Percentiles rank a stretch among this genome's conserved stretches.
Evolutionary conservation across 2,797 vertebrate genomes (phyloP).

Genomic region (Hypotaenidia philippensis): DNA sequence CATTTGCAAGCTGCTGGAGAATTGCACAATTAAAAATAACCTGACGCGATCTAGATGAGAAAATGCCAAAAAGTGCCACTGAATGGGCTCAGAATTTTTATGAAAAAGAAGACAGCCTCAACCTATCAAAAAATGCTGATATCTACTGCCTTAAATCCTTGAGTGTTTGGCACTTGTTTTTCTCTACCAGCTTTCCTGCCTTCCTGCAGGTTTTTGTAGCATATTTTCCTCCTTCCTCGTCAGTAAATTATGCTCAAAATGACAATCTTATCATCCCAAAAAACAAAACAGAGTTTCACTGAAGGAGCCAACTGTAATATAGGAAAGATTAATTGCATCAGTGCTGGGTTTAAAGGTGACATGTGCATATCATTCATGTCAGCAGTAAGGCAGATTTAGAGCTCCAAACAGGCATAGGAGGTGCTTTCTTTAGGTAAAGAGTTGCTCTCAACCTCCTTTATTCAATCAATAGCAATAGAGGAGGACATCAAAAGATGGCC

Average conservation of each 20-base stretch:
- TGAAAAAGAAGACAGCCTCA: background rate
- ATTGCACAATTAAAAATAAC: constrained; percentile 53
- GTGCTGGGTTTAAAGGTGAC: background rate
- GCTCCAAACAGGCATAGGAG: background rate
- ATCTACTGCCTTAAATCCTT: background rate
- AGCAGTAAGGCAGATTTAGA: background rate
- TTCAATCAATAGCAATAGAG: background rate
- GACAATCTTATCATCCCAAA: background rate
- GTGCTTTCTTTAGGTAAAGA: background rate
- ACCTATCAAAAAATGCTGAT: background rate
- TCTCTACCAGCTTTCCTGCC: background rate
- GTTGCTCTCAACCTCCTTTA: background rate
- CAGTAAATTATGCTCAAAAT: background rate
- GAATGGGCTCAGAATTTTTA: background rate
- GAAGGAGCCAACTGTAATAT: background rate
- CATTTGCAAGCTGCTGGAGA: constrained; percentile 14
- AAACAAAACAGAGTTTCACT: background rate
- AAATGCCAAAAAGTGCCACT: constrained; percentile 4
- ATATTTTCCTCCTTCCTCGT: background rate
- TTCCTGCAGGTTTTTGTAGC: background rate
- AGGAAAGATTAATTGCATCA: background rate
- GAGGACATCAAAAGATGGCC: background rate
- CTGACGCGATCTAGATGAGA: background rate
- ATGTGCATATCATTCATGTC: background rate
- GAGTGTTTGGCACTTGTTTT: background rate